A percentile compares a stretch with the other conserved stretches of the same genome.
These are phyloP conservation scores for Bufotes viridis DNA, from an alignment of 2,797 vertebrate genomes.

Conservation along the genomic window DNA sequence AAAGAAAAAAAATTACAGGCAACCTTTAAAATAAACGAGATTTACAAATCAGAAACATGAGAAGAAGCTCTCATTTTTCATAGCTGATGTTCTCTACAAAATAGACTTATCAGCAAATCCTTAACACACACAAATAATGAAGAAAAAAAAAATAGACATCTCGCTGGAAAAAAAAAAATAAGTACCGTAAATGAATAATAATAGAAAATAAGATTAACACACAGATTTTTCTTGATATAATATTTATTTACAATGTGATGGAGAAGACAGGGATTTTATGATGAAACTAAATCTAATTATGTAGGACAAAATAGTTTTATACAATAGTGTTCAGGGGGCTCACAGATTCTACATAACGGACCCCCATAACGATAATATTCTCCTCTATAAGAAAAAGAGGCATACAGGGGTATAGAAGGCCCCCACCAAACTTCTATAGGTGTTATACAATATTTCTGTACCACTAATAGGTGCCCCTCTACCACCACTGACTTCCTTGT, in stretches of 20 bases:
- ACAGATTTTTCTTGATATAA: neutral
- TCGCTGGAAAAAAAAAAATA: conserved; percentile 10
- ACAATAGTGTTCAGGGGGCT: neutral
- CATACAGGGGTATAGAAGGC: too few species aligned
- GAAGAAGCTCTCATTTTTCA: conserved; percentile 57
- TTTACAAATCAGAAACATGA: conserved; percentile 58
- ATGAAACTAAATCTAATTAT: neutral
- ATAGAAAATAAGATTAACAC: neutral
- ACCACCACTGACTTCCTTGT: too few species aligned
- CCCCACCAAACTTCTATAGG: too few species aligned
- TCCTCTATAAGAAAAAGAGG: too few species aligned
- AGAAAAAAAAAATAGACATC: neutral
- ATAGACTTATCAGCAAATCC: conserved; percentile 56
- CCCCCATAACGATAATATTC: too few species aligned
- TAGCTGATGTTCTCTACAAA: conserved; percentile 62
- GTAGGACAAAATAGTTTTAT: neutral
- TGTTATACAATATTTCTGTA: too few species aligned
- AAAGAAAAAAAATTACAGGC: conserved; percentile 71
- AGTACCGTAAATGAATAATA: neutral
- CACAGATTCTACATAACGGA: too few species aligned
- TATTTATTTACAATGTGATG: neutral
- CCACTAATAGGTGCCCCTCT: too few species aligned
- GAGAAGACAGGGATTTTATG: neutral
- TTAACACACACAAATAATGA: conserved; percentile 56
- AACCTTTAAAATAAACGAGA: conserved; percentile 70